phyloP scores from a whole-genome alignment of 2,797 vertebrate genomes.

The Buphagus erythrorhynchus region DNA sequence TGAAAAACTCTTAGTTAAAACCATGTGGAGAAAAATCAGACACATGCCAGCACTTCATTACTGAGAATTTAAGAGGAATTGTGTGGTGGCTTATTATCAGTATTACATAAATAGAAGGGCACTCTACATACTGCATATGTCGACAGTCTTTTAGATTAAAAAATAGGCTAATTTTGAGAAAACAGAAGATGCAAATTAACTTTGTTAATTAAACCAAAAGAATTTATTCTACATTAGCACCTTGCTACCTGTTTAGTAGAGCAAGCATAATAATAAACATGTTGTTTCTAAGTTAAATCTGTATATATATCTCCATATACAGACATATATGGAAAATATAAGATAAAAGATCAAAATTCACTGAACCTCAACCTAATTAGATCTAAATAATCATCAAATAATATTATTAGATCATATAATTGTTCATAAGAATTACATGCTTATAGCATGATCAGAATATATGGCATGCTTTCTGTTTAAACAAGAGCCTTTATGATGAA shows the following conservation, averaged over 20 bases:
- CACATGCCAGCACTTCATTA: constrained; percentile 62
- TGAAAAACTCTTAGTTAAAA: constrained; percentile 66
- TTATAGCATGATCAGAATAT: background rate
- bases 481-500: background rate
- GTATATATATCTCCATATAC: background rate
- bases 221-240: background rate
- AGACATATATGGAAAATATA: background rate
- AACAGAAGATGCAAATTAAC: background rate
- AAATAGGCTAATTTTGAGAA: constrained; percentile 35
- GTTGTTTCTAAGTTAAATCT: background rate
- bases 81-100: constrained; percentile 45
- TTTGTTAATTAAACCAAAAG: constrained; percentile 4
- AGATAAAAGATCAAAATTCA: background rate
- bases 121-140: constrained; percentile 11
- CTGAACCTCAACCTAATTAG: background rate
- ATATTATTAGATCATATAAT: background rate
- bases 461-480: background rate
- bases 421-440: background rate
- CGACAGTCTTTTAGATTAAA: background rate
- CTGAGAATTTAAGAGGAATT: constrained; percentile 55
- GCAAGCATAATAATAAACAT: background rate
- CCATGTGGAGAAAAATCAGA: constrained; percentile 59
- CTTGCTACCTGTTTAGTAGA: constrained; percentile 9
- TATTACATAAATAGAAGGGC: constrained; percentile 40
- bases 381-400: background rate